Percentiles rank a stretch among this genome's conserved stretches.
phyloP scores from a whole-genome alignment of 2,797 vertebrate species.

The Eulemur coronatus region DNA sequence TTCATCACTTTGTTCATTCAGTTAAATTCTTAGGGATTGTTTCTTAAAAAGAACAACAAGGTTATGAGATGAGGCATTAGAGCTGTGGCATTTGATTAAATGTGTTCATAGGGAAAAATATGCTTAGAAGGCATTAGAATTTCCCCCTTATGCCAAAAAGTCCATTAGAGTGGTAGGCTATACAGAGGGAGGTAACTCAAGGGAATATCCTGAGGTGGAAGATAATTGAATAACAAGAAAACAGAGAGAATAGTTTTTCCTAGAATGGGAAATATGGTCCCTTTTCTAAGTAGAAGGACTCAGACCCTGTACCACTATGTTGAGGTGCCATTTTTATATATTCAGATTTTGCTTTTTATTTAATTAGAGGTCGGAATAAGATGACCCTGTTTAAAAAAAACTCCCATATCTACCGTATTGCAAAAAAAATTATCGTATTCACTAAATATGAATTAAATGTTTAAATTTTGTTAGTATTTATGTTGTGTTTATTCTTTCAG shows the following conservation, averaged over 20 bases:
- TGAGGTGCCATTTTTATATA: slow-evolving; percentile 17
- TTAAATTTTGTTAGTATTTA: neutral
- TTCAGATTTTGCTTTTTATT: slow-evolving; percentile 33
- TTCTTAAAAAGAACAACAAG: slow-evolving; percentile 51
- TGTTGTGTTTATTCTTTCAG: neutral
- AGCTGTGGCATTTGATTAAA: slow-evolving; percentile 60
- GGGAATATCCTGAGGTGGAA: slow-evolving; percentile 35
- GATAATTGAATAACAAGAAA: slow-evolving; percentile 29
- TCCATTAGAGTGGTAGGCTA: slow-evolving; percentile 46
- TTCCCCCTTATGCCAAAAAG: slow-evolving; percentile 55
- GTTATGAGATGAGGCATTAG: slow-evolving; percentile 51
- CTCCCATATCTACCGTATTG: neutral
- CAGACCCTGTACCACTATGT: neutral
- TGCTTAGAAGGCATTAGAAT: slow-evolving; percentile 62
- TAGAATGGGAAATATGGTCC: neutral
- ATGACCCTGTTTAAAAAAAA: neutral
- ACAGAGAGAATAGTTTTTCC: neutral
- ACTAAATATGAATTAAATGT: slow-evolving; percentile 18
- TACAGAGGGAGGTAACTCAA: slow-evolving; percentile 27
- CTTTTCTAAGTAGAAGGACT: slow-evolving; percentile 1
- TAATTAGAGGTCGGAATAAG: slow-evolving; percentile 26
- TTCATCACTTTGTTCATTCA: slow-evolving; percentile 57
- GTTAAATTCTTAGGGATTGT: slow-evolving; percentile 53
- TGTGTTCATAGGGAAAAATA: slow-evolving; percentile 56
- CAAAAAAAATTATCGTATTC: neutral